A percentile compares a stretch with the other conserved stretches of the same genome.
Evolutionary conservation across 1,140 invertebrate genomes (phyloP).

Genomic region (Dreissena polymorpha): DNA sequence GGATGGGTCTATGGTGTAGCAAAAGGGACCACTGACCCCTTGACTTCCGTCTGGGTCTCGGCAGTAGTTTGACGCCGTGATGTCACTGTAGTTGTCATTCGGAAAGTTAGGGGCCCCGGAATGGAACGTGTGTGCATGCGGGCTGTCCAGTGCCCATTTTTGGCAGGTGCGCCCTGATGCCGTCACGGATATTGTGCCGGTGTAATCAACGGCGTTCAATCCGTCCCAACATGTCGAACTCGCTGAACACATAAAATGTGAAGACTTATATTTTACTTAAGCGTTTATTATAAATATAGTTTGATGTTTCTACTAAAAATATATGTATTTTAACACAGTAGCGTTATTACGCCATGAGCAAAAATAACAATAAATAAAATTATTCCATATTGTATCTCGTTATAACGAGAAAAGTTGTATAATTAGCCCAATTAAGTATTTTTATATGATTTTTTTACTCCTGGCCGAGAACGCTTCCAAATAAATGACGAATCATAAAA

Average conservation of each 20-base stretch:
- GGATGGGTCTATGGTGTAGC: constrained; percentile 23
- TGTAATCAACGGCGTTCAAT: constrained; percentile 27
- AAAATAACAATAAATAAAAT: too few species aligned
- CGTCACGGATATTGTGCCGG: constrained; percentile 23
- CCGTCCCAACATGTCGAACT: constrained; percentile 28
- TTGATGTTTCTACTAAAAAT: too few species aligned
- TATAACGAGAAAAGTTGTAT: too few species aligned
- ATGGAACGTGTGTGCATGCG: constrained; percentile 23
- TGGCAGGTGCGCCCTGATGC: constrained; percentile 31
- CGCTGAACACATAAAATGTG: background rate
- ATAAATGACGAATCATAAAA: too few species aligned
- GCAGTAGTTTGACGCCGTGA: constrained; percentile 29
- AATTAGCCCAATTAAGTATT: too few species aligned
- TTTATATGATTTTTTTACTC: too few species aligned
- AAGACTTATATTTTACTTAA: too few species aligned
- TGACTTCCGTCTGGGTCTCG: constrained; percentile 25
- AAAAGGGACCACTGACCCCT: constrained; percentile 1
- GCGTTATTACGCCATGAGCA: too few species aligned
- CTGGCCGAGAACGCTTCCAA: too few species aligned
- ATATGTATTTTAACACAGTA: too few species aligned
- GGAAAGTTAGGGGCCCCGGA: background rate
- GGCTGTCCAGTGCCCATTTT: constrained; percentile 24
- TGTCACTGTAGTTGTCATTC: constrained; percentile 28
- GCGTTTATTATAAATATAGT: too few species aligned
- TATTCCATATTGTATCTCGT: too few species aligned